phyloP scores from a whole-genome alignment of 1,140 invertebrate genomes.

The Hermetia illucens region DNA sequence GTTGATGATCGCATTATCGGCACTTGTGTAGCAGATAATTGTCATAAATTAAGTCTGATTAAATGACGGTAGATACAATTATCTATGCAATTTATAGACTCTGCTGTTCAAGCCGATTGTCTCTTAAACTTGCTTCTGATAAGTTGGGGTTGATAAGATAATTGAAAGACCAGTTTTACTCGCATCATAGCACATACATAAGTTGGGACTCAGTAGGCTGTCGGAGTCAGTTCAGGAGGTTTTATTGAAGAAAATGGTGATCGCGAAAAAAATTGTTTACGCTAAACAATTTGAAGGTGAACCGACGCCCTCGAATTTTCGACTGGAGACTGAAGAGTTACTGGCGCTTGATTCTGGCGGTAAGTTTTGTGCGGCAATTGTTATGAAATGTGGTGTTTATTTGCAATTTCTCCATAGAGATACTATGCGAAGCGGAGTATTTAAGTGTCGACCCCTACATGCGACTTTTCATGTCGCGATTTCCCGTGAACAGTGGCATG shows the following conservation, averaged over 20 bases:
- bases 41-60: no score
- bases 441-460: constrained; percentile 60
- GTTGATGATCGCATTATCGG: no score
- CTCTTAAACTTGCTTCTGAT: no score
- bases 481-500: constrained; percentile 40
- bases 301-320: constrained; percentile 45
- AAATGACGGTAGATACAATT: no score
- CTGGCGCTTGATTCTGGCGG: constrained; percentile 44
- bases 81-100: no score
- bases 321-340: constrained; percentile 46
- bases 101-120: no score
- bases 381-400: not conserved
- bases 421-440: constrained; percentile 47
- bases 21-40: no score
- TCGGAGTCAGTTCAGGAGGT: no score
- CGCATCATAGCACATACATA: no score
- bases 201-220: no score
- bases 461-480: constrained; percentile 37
- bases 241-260: constrained; percentile 39
- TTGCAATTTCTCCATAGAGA: constrained; percentile 35
- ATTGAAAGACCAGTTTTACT: no score
- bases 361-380: not conserved
- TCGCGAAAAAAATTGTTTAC: constrained; percentile 41
- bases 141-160: no score
- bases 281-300: constrained; percentile 45